Percentiles rank a stretch among this genome's conserved stretches.
Evolutionary conservation across 2,888 invertebrate species (phyloP).

Genomic region (Dilophus febrilis): DNA sequence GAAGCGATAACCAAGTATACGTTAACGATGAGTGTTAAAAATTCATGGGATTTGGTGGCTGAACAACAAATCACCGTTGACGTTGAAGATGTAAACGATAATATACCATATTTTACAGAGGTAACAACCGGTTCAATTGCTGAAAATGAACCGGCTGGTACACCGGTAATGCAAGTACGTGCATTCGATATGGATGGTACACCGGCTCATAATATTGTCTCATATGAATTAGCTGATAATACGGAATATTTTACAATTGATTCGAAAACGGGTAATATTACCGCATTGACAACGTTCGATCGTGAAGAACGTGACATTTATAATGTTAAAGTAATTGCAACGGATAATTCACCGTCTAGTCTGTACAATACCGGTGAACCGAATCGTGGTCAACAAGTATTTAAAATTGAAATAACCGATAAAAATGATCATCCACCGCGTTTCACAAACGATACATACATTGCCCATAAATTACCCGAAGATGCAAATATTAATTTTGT

Average conservation of each 20-base stretch:
- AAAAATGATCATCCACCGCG: conserved; percentile 90
- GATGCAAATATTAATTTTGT: conserved; percentile 66
- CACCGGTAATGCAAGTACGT: conserved; percentile 67
- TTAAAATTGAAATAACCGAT: conserved; percentile 83
- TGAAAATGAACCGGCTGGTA: conserved; percentile 70
- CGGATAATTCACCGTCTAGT: conserved; percentile 77
- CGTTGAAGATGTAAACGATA: conserved; percentile 79
- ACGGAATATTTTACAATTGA: conserved; percentile 70
- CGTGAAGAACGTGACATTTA: conserved; percentile 71
- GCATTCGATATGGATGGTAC: conserved; percentile 81
- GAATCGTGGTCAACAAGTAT: conserved; percentile 62
- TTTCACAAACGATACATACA: conserved; percentile 60
- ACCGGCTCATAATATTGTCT: conserved; percentile 62
- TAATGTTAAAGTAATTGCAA: conserved; percentile 77
- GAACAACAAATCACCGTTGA: conserved; percentile 63
- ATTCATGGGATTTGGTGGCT: conserved; percentile 61
- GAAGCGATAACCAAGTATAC: conserved; percentile 72
- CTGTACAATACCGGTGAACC: conserved; percentile 44
- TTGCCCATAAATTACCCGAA: conserved; percentile 61
- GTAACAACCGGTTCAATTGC: conserved; percentile 63
- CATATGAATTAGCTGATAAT: conserved; percentile 51
- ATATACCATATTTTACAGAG: conserved; percentile 72
- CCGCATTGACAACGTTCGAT: conserved; percentile 65
- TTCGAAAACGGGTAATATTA: conserved; percentile 71
- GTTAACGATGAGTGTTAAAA: conserved; percentile 65